Base-by-base conservation (phyloP, 2,888 invertebrate species). In the Gisinianus flammeolus region DNA sequence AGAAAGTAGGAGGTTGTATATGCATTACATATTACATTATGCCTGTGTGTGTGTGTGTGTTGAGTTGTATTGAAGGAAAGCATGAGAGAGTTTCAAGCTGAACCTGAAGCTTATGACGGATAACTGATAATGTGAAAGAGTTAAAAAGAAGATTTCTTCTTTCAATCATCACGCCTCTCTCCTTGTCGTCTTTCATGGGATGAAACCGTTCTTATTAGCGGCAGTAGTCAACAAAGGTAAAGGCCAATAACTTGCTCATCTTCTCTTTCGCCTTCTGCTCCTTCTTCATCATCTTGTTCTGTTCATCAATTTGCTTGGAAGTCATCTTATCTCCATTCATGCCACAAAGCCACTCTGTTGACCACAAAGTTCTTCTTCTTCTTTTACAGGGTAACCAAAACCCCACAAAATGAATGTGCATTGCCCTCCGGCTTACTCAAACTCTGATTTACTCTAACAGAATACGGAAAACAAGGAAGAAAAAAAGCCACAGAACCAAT, bases 241-340 rank as follows among this genome's bases (percentile, higher is more conserved):
- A 73, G 73, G 73, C 73, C 73, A 73, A 73, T 73, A 73, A 73
- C 73, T 73, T 73, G 73, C 73, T 73, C 73, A 71, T 58, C 64
- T 30, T 26, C 58, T n/a, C 31, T 44, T 22, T 54, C 52, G 54
- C 56, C n/a, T 30, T 66, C 66, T 28, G 8, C 5, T 64, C 26
- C 30, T 30, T 64, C 33, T 33, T 33, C 67, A 30, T 67, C 33
- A 16, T 67, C 56, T 58, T 68, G 22, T 44, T 68, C 62, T 64
- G 12, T 35, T 44, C 73, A 73, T 73, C 62, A 72, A 72, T 62
- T 73, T 62, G 24, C 35, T 62, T 73, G 31, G 30, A 58, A 73
- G 24, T 35, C 31, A 44, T 68, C 73, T 58, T 62, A 62, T 73
- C 73, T 73, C 30, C 73, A 70, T 70, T 70, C 70, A 70, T 24